Evolutionary conservation across 2,888 invertebrate species (phyloP), one percentile per base, ranked within the genome.

Genomic region (Eupithecia insigniata): DNA sequence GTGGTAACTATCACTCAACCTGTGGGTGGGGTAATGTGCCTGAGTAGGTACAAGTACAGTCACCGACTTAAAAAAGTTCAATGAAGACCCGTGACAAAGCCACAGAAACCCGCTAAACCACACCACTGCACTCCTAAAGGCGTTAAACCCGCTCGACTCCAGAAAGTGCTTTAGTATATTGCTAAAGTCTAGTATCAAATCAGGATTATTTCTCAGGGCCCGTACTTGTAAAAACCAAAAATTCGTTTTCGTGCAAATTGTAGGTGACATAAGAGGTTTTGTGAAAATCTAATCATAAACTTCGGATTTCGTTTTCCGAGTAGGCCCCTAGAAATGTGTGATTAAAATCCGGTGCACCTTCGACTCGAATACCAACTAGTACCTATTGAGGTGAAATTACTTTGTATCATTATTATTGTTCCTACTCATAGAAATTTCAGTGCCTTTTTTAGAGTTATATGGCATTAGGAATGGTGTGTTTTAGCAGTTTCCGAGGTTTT

Each of bases 11-110:
- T 43, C 55, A 67, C 36, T 32, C 36, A 70, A 32, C 46, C 70
- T 66, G 70, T 70, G 70, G 70, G 30, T 36, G 61, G 39, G 72
- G 71, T 73, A 74, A 74, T 71, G 72, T 70, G 73, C 62, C 62
- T 34, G 64, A 39, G 64, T 64, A 64, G 61, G 66, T 71, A 76
- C 51, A 51, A 12, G 51, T 55, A 55, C 55, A 55, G 26, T 55
- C 55, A 14, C 22, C 26, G 55, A n/a, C 14, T 0, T 22, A 3
- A 10, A 6, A 22, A 10, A 22, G 10, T 51, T 22, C 6, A 4
- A 12, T 55, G 12, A 26, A 55, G 46, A 3, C 18, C 43, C 18
- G 18, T 43, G 18, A 18, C 22, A 26, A 55, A 55, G 26, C 14
- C 55, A 55, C 22, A 26, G 12, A 55, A 55, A 55, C 12, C n/a